Conservation (phyloP, 2,797 vertebrate species). For the Dicrostonyx torquatus region DNA sequence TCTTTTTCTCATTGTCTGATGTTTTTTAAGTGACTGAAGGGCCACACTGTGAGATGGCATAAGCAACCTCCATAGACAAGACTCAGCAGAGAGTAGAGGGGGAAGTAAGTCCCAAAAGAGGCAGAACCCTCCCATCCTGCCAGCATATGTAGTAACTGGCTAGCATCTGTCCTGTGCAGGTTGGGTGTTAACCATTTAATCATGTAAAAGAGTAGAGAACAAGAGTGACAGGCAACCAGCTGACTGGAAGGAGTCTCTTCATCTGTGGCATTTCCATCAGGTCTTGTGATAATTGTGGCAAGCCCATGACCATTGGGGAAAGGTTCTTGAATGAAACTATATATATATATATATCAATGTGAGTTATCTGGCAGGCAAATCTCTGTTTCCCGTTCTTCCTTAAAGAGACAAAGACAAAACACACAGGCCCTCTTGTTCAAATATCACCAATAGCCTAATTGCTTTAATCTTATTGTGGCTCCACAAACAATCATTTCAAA, state of each 20-base stretch:
- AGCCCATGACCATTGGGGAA: not conserved
- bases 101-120: not conserved
- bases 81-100: not conserved
- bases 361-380: constrained; percentile 3
- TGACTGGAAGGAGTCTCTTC: not conserved
- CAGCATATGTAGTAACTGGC: not conserved
- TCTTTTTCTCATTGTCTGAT: not conserved
- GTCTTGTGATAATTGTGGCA: constrained; percentile 30
- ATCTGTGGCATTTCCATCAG: not conserved
- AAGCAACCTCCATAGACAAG: not conserved
- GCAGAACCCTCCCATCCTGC: not conserved
- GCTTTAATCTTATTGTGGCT: constrained; percentile 56
- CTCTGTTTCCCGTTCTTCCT: not conserved
- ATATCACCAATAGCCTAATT: constrained; percentile 57
- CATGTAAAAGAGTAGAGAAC: not conserved
- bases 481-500: constrained; percentile 61
- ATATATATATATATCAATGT: not conserved
- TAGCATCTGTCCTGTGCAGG: not conserved
- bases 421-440: not conserved
- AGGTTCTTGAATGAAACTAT: constrained; percentile 29
- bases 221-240: not conserved
- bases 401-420: constrained; percentile 56
- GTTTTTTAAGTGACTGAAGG: constrained; percentile 13
- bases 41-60: not conserved
- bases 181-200: not conserved